A percentile compares a stretch with the other conserved stretches of the same genome.
These are phyloP conservation scores for Spilarctia lutea DNA, from an alignment of 2,888 invertebrate genomes.

Conservation along the genomic window DNA sequence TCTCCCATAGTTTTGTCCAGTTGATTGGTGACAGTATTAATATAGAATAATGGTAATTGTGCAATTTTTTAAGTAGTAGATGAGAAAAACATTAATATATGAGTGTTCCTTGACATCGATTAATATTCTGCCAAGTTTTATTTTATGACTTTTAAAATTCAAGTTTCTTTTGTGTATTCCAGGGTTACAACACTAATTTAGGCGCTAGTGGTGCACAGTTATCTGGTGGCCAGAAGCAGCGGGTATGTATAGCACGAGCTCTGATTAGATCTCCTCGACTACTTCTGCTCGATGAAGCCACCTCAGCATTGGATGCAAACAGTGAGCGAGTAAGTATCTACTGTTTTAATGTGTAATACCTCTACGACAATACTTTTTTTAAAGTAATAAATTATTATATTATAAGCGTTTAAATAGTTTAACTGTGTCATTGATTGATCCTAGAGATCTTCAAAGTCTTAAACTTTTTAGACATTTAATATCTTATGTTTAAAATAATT, in stretches of 20 bases:
- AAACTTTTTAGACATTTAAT: not conserved
- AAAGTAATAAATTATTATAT: not conserved
- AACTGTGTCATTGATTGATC: not conserved
- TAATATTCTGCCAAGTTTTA: not conserved
- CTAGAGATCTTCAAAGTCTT: not conserved
- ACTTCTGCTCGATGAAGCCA: conserved; percentile 89
- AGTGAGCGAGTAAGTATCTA: conserved; percentile 86
- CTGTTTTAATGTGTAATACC: not conserved
- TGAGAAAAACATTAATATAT: not conserved
- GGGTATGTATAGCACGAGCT: conserved; percentile 91
- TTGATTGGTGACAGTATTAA: not conserved
- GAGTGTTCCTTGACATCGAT: not conserved
- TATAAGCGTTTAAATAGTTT: not conserved
- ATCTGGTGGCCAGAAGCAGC: conserved; percentile 90
- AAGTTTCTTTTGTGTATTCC: conserved; percentile 12
- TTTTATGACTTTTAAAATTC: not conserved
- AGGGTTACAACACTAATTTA: conserved; percentile 90
- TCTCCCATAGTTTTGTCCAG: no score
- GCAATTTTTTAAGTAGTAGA: not conserved
- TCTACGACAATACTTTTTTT: not conserved
- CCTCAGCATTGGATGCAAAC: conserved; percentile 89
- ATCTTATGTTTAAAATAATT: not conserved
- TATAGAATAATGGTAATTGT: not conserved
- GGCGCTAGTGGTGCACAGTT: conserved; percentile 90
- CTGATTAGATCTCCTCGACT: conserved; percentile 89